Base-by-base conservation (phyloP, 2,888 invertebrate genomes). In the Campoletis raptor region DNA sequence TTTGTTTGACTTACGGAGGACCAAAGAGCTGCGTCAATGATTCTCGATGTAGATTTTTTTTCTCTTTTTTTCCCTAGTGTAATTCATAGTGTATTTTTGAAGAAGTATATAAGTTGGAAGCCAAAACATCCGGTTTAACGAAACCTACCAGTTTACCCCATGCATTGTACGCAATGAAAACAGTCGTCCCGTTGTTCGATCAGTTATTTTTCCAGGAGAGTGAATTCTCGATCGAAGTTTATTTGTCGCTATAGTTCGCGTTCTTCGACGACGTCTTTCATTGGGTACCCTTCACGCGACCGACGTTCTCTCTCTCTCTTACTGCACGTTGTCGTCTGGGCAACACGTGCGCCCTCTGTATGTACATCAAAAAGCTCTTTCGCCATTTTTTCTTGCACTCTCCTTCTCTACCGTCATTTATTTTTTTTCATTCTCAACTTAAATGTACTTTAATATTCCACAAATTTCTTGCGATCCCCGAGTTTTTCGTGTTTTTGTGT, bases 141-240 rank as follows among this genome's bases (percentile, higher is more conserved):
- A 2, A 52, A 10, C 21, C 45, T 1, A 24, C 4, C 45, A 42
- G 52, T 18, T 6, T 18, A 73, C 57, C 57, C 40, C 37, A 40
- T 10, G 24, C 40, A 45, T 74, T 9, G 37, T 45, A 18, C 21
- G 45, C 42, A 69, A 24, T 52, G 8, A 45, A 54, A 57, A 88
- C 83, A 88, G 85, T 87, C 64, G 40, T 81, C 57, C 36, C 83
- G 64, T 88, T 88, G 87, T 88, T 79, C 72, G 80, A 72, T 69
- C 74, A 57, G 74, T 81, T 74, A 74, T 85, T 83, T 85, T 83
- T 72, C 76, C 81, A 72, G 81, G 79, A 66, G 81, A 87, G 77
- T 78, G 76, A 86, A 86, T 85, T 87, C 54, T 66, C 86, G 81
- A 88, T 86, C 83, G 52, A 61, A 81, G 88, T 88, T 89, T 88